Conservation (phyloP, 2,888 invertebrate species). For the Gastrophysa polygoni region DNA sequence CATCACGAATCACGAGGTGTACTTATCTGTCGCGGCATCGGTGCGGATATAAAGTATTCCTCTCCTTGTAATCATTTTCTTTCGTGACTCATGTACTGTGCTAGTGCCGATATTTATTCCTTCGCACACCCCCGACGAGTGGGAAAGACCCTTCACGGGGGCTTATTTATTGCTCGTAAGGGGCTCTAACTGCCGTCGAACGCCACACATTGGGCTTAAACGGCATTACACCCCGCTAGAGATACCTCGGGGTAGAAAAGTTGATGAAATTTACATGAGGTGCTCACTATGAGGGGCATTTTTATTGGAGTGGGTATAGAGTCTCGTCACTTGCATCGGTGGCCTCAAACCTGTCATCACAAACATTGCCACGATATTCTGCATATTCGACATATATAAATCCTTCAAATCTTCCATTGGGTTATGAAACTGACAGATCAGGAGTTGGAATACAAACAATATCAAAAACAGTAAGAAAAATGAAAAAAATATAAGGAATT, state of each 20-base stretch:
- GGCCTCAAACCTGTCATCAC: too few species aligned
- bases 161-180: neutral
- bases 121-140: neutral
- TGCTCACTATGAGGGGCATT: neutral
- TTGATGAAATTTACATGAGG: neutral
- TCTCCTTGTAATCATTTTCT: slow-evolving; percentile 12
- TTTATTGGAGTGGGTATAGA: too few species aligned
- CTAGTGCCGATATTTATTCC: slow-evolving; percentile 6
- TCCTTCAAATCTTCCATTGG: too few species aligned
- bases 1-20: too few species aligned
- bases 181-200: neutral
- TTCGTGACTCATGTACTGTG: slow-evolving; percentile 14
- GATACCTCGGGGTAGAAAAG: neutral
- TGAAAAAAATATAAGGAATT: too few species aligned
- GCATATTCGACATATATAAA: too few species aligned
- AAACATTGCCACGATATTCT: too few species aligned
- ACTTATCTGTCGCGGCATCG: neutral
- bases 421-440: too few species aligned
- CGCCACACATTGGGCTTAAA: neutral
- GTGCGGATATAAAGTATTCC: neutral
- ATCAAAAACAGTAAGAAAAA: too few species aligned
- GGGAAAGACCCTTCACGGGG: too few species aligned
- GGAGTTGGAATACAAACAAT: too few species aligned
- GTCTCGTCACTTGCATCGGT: too few species aligned
- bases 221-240: neutral